phyloP scores from a whole-genome alignment of 2,797 vertebrate species.

The Notolepis coatsorum region DNA sequence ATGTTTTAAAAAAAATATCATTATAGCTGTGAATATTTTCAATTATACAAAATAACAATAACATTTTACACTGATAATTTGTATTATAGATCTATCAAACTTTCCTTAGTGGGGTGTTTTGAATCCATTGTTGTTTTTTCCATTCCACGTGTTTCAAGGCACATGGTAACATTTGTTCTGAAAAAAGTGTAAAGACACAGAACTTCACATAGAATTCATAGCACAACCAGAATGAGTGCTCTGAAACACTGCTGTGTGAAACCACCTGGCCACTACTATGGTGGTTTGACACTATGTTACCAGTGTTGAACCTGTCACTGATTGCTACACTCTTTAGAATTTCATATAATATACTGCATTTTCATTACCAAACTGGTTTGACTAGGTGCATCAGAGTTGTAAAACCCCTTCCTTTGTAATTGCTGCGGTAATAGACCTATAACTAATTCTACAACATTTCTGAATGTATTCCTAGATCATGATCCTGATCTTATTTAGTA shows the following conservation, averaged over 20 bases:
- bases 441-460: constrained; percentile 17
- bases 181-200: no score
- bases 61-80: no score
- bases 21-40: background rate
- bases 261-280: background rate
- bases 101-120: no score
- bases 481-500: constrained; percentile 67
- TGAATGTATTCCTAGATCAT: constrained; percentile 41
- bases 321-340: constrained; percentile 19
- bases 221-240: background rate
- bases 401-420: constrained; percentile 22
- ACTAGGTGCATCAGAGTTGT: background rate
- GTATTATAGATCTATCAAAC: no score
- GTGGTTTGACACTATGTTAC: background rate
- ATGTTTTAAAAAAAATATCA: background rate
- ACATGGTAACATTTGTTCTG: no score
- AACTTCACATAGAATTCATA: background rate
- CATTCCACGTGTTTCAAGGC: no score
- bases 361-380: constrained; percentile 18
- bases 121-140: no score
- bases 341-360: constrained; percentile 37
- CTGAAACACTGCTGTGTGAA: background rate
- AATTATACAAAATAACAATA: no score
- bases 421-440: constrained; percentile 18
- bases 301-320: background rate